Conservation (phyloP, 2,797 vertebrate genomes). For the Anas bernieri region DNA sequence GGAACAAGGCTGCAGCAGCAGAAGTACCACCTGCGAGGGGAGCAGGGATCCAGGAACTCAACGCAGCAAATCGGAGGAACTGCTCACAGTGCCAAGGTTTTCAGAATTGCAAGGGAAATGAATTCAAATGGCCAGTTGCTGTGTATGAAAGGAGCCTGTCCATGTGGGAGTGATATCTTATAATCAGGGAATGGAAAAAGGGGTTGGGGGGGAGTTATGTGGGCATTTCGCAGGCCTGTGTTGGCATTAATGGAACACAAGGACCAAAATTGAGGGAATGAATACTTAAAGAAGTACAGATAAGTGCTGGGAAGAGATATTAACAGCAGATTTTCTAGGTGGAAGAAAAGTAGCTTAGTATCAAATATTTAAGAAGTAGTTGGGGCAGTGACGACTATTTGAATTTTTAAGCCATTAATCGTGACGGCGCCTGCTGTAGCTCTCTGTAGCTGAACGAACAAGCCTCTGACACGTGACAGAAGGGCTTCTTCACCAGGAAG, state of each 20-base stretch:
- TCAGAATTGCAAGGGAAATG: background rate
- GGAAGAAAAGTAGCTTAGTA: slow-evolving; percentile 34
- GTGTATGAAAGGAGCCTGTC: background rate
- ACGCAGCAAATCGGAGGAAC: background rate
- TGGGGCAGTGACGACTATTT: background rate
- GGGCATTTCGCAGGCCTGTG: background rate
- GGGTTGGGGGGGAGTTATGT: background rate
- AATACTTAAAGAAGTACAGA: background rate
- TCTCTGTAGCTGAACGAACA: background rate
- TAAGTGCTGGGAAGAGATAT: background rate
- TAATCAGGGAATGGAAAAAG: background rate
- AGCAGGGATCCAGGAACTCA: background rate
- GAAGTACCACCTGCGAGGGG: background rate
- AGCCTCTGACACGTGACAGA: background rate
- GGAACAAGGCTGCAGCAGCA: background rate
- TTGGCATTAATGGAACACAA: background rate
- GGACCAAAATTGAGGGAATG: background rate
- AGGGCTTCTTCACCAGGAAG: background rate
- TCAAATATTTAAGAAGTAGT: slow-evolving; percentile 42
- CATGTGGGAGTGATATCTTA: background rate
- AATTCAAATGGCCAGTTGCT: background rate
- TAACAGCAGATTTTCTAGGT: slow-evolving; percentile 39
- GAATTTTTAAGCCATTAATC: slow-evolving; percentile 1
- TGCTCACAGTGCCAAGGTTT: accelerated
- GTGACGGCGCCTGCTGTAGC: background rate